These are phyloP conservation scores for Eciton burchellii DNA, from an alignment of 1,140 invertebrate species.

Conservation along the genomic window DNA sequence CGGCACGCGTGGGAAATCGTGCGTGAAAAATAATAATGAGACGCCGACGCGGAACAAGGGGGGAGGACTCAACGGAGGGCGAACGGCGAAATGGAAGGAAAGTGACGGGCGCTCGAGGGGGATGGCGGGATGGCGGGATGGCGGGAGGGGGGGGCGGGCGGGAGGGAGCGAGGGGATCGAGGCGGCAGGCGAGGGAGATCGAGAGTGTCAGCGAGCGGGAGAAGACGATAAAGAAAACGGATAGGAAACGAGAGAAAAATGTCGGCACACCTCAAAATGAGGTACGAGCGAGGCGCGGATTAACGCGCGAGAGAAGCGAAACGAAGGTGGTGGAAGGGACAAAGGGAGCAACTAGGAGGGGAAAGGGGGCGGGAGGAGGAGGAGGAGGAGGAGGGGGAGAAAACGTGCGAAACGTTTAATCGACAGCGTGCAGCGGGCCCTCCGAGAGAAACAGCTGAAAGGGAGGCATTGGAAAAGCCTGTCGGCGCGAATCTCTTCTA, in stretches of 20 bases:
- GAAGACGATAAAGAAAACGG: constrained; percentile 13
- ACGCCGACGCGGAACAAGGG: constrained; percentile 49
- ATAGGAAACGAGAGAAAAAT: constrained; percentile 50
- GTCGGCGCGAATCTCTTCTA: constrained; percentile 64
- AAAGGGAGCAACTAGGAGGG: no score
- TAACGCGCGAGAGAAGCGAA: constrained; percentile 24
- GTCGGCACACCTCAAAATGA: constrained; percentile 31
- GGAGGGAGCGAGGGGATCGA: constrained; percentile 10
- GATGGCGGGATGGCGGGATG: constrained; percentile 32
- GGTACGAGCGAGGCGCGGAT: constrained; percentile 14
- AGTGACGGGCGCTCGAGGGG: constrained; percentile 15
- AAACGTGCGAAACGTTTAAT: constrained; percentile 71
- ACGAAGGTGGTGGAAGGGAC: constrained; percentile 12
- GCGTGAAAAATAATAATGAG: constrained; percentile 75
- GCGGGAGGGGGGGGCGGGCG: constrained; percentile 17
- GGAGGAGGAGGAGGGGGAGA: constrained; percentile 12
- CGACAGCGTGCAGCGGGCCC: constrained; percentile 57
- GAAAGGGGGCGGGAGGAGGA: constrained; percentile 13
- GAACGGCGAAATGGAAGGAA: constrained; percentile 25
- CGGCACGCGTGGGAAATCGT: constrained; percentile 67
- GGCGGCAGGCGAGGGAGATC: constrained; percentile 44
- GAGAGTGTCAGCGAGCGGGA: constrained; percentile 24
- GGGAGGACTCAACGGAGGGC: constrained; percentile 44
- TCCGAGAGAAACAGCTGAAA: constrained; percentile 42
- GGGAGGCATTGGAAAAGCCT: constrained; percentile 70